Conservation (phyloP, 2,113 vertebrate species). For the Lipophrys pholis region DNA sequence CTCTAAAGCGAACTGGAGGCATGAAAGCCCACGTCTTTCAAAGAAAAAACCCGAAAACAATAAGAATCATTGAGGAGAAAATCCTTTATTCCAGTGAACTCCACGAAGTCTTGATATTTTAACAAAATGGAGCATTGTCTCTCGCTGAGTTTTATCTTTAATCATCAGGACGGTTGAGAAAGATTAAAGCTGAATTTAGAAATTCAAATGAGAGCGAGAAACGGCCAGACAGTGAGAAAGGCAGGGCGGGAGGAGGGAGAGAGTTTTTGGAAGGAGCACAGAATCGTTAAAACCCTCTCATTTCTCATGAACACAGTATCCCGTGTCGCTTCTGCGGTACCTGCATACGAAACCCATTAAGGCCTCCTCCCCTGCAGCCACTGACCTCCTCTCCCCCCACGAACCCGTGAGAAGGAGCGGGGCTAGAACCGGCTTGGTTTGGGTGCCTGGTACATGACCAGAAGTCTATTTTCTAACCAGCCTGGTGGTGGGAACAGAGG, state of each 20-base stretch:
- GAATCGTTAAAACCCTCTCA: conserved; percentile 65
- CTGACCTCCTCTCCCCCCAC: conserved; percentile 64
- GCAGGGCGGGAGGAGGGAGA: conserved; percentile 6
- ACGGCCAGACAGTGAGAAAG: conserved; percentile 3
- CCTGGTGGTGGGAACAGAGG: conserved; percentile 83
- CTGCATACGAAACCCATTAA: conserved; percentile 83
- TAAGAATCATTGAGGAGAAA: conserved; percentile 27
- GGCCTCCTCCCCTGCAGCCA: conserved; percentile 57
- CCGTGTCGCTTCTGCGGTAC: conserved; percentile 68
- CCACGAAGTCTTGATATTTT: conserved; percentile 10
- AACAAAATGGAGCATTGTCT: conserved; percentile 19
- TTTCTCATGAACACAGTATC: conserved; percentile 80
- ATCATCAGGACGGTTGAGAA: conserved; percentile 31
- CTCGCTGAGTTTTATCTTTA: conserved; percentile 16
- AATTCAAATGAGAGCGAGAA: conserved; percentile 42
- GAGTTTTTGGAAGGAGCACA: conserved; percentile 61
- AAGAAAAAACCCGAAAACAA: conserved; percentile 30
- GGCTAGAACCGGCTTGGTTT: conserved; percentile 73
- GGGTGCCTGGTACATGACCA: conserved; percentile 72
- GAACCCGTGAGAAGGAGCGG: conserved; percentile 74
- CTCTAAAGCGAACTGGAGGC: conserved; percentile 21
- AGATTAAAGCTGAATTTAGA: conserved; percentile 25
- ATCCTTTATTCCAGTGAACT: conserved; percentile 3
- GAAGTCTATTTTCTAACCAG: conserved; percentile 83
- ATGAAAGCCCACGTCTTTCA: conserved; percentile 8